These are phyloP conservation scores for Cariama cristata DNA, from an alignment of 2,113 vertebrate genomes.

Conservation along the genomic window DNA sequence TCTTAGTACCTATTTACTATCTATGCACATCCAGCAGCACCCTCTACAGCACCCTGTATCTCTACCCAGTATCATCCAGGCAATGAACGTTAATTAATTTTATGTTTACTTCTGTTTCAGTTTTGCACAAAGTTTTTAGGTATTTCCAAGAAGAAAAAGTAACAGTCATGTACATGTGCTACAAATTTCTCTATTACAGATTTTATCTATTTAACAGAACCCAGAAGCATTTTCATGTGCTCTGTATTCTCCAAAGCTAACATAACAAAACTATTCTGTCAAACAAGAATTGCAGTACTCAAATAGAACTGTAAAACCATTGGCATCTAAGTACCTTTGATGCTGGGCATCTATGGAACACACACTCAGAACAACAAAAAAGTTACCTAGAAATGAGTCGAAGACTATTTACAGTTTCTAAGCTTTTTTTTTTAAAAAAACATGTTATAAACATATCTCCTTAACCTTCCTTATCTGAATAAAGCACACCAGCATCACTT, in stretches of 20 bases:
- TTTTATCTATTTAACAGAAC: not conserved
- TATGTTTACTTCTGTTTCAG: not conserved
- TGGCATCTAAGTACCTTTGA: not conserved
- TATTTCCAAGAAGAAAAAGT: not conserved
- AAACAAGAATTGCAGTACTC: not conserved
- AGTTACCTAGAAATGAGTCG: not conserved
- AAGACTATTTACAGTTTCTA: not conserved
- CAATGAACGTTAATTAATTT: not conserved
- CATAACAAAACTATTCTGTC: not conserved
- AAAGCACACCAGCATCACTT: not conserved
- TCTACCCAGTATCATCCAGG: not conserved
- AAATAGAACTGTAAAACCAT: not conserved
- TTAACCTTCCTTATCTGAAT: not conserved
- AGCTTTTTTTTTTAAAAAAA: not conserved
- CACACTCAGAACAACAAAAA: not conserved
- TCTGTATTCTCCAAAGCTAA: not conserved
- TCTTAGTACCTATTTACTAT: not conserved
- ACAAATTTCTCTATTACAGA: not conserved
- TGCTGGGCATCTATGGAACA: not conserved
- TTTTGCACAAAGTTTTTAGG: not conserved
- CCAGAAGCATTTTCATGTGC: not conserved
- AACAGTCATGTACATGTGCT: not conserved
- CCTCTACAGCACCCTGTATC: not conserved
- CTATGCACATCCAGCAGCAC: not conserved
- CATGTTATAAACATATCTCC: not conserved